These are phyloP conservation scores for Hephaestus fuliginosus DNA, from an alignment of 2,797 vertebrate species.

Conservation along the genomic window DNA sequence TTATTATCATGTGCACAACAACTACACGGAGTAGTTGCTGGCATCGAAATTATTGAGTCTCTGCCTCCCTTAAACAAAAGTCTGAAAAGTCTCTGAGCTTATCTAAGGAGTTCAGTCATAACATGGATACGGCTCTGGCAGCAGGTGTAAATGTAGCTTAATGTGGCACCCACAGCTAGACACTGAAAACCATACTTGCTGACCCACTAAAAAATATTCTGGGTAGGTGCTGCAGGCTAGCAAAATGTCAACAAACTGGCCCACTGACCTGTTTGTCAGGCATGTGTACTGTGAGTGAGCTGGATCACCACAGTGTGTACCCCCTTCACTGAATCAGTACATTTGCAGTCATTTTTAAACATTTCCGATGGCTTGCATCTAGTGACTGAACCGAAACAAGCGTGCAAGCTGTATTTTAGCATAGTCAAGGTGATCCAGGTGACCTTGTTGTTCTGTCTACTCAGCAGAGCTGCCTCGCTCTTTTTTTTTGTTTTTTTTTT, in stretches of 20 bases:
- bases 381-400: background rate
- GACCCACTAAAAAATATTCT: background rate
- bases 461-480: constrained; percentile 3
- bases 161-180: background rate
- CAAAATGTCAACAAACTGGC: constrained; percentile 36
- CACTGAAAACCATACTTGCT: background rate
- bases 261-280: constrained; percentile 35
- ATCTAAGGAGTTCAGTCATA: background rate
- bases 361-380: background rate
- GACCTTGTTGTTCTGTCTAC: constrained; percentile 42
- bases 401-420: background rate
- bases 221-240: background rate
- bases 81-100: background rate
- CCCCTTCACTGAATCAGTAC: background rate
- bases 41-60: no score
- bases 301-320: background rate
- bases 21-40: no score
- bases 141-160: background rate
- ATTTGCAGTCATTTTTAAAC: background rate
- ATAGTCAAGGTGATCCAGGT: constrained; percentile 9
- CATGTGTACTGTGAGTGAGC: constrained; percentile 22
- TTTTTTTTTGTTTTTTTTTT: constrained; percentile 9
- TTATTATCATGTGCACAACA: no score
- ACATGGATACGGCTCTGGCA: background rate
- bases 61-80: no score